Evolutionary conservation across 2,888 invertebrate genomes (phyloP).

Genomic region (Caenorhabditis wallacei): DNA sequence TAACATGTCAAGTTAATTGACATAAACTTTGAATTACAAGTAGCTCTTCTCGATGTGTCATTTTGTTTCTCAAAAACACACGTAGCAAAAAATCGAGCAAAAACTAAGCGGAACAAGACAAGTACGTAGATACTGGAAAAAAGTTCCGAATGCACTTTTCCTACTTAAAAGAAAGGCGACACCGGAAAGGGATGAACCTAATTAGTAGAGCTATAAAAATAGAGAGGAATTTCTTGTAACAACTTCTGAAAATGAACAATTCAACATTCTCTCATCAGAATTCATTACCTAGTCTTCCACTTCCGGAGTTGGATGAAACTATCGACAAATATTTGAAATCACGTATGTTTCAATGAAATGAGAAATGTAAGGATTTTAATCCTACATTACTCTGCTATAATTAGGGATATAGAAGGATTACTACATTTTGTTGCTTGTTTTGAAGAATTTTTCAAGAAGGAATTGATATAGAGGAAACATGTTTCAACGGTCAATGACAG

Average conservation of each 20-base stretch:
- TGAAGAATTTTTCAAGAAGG: too few relatives aligned
- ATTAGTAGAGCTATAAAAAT: conserved; percentile 54
- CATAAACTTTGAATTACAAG: conserved; percentile 54
- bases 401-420: too few relatives aligned
- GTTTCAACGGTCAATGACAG: too few relatives aligned
- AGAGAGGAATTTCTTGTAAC: background rate
- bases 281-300: conserved; percentile 65
- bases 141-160: conserved; percentile 24
- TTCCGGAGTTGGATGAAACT: conserved; percentile 73
- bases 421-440: too few relatives aligned
- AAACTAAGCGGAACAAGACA: background rate
- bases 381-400: too few relatives aligned
- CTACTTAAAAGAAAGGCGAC: background rate
- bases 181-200: conserved; percentile 24
- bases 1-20: conserved; percentile 44
- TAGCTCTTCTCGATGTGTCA: conserved; percentile 25
- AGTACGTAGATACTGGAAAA: conserved; percentile 22
- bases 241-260: background rate
- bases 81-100: conserved; percentile 22
- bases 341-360: conserved; percentile 60
- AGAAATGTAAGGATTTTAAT: background rate
- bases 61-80: conserved; percentile 12
- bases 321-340: conserved; percentile 72
- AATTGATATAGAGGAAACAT: too few relatives aligned
- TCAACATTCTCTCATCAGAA: conserved; percentile 58